phyloP scores from a whole-genome alignment of 1,140 invertebrate genomes.

The Bombus haemorrhoidalis region DNA sequence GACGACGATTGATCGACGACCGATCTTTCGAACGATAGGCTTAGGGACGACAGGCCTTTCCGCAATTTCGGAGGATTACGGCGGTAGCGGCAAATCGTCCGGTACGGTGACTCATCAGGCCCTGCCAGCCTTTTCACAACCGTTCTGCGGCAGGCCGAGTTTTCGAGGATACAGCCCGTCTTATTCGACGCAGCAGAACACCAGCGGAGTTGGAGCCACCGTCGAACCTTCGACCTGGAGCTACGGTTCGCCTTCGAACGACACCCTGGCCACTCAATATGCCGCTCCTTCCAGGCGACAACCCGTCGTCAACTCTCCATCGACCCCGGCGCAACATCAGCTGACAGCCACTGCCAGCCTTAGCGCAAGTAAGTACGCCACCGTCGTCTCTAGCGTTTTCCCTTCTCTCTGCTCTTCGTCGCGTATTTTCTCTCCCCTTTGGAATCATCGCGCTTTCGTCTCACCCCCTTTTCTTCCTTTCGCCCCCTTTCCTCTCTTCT shows the following conservation, averaged over 20 bases:
- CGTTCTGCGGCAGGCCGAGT: conserved; percentile 65
- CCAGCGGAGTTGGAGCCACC: neutral
- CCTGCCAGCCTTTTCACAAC: conserved; percentile 76
- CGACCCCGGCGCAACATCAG: conserved; percentile 66
- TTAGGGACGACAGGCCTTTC: conserved; percentile 55
- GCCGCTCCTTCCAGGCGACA: conserved; percentile 61
- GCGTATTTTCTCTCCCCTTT: neutral
- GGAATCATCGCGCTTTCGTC: no score
- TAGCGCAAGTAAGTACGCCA: conserved; percentile 72
- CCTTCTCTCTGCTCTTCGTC: accelerated
- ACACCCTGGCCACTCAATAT: conserved; percentile 65
- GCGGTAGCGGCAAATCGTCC: conserved; percentile 67
- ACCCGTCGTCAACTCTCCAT: conserved; percentile 52
- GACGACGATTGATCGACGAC: neutral
- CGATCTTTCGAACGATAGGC: conserved; percentile 6
- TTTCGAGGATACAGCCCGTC: conserved; percentile 74
- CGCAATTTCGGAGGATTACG: conserved; percentile 73
- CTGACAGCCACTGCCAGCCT: conserved; percentile 73
- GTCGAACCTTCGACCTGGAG: conserved; percentile 67
- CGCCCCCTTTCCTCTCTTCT: neutral
- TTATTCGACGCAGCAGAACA: conserved; percentile 69
- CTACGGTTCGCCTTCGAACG: conserved; percentile 60
- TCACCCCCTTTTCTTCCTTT: neutral
- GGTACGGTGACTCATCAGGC: conserved; percentile 70
- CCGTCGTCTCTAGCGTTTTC: neutral